Percentiles rank a stretch among this genome's conserved stretches.
phyloP scores from a whole-genome alignment of 2,797 vertebrate genomes.

The Pitangus sulphuratus region DNA sequence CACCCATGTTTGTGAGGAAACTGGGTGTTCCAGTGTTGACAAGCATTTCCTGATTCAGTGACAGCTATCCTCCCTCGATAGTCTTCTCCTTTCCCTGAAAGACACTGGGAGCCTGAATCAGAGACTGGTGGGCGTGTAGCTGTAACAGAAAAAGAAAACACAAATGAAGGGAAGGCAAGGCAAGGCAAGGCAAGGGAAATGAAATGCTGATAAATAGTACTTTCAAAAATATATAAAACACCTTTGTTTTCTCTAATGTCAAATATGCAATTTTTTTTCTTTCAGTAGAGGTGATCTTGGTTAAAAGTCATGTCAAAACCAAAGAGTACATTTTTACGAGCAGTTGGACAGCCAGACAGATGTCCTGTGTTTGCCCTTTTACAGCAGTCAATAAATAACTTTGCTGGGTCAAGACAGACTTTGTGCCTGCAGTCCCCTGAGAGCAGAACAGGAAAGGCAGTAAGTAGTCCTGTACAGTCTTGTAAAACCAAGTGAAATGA shows the following conservation, averaged over 20 bases:
- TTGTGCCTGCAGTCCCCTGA: background rate
- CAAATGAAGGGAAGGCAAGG: background rate
- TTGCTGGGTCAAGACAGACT: background rate
- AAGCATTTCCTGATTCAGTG: constrained; percentile 83
- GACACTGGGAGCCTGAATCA: constrained; percentile 79
- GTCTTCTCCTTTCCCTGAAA: constrained; percentile 80
- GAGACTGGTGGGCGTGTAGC: constrained; percentile 77
- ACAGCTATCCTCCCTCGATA: constrained; percentile 84
- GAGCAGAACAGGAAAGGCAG: background rate
- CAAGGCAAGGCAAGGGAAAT: no score
- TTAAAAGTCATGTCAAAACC: background rate
- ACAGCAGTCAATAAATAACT: background rate
- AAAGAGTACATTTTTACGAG: background rate
- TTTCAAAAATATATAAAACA: background rate
- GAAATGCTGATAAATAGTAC: background rate
- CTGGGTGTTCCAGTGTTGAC: constrained; percentile 88
- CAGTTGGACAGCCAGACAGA: background rate
- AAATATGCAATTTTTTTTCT: background rate
- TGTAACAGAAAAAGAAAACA: constrained; percentile 9
- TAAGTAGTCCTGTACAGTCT: background rate
- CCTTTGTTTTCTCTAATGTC: background rate
- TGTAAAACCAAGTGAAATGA: background rate
- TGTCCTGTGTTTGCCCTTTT: background rate
- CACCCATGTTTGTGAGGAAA: constrained; percentile 86
- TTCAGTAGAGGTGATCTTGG: background rate